A percentile compares a stretch with the other conserved stretches of the same genome.
phyloP scores from a whole-genome alignment of 2,797 vertebrate genomes.

The Coendou prehensilis region DNA sequence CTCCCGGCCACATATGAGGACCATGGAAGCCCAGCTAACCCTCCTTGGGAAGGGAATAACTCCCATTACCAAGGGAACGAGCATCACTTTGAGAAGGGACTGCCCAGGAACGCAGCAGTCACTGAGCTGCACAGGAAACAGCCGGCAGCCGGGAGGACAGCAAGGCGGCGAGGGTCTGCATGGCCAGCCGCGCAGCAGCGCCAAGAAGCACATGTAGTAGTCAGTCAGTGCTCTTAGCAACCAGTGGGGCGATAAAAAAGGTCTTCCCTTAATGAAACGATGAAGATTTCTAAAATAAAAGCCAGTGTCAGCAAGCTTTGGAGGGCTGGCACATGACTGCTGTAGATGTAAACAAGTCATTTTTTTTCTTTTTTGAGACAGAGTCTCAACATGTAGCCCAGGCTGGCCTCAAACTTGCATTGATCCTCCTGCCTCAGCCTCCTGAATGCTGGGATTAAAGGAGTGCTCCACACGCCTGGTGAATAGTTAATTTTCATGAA shows the following conservation, averaged over 20 bases:
- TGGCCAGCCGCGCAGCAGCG: not conserved
- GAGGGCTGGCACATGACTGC: not conserved
- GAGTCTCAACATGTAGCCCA: not conserved
- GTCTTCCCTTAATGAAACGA: conserved; percentile 19
- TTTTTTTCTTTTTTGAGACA: not conserved
- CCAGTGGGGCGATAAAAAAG: conserved; percentile 6
- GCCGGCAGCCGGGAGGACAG: no score
- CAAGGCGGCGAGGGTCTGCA: not conserved
- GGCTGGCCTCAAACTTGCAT: not conserved
- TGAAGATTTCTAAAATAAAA: conserved; percentile 31
- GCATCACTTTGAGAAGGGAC: not conserved
- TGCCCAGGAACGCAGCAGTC: not conserved
- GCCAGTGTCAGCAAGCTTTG: not conserved
- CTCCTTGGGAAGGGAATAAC: not conserved
- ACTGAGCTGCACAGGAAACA: no score
- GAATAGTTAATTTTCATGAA: not conserved
- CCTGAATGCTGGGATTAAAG: not conserved
- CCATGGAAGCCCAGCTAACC: not conserved
- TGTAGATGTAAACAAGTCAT: not conserved
- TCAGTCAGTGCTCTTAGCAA: not conserved
- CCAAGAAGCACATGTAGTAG: not conserved
- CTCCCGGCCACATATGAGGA: not conserved
- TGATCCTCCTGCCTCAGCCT: not conserved
- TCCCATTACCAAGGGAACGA: not conserved
- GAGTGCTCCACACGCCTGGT: not conserved